phyloP scores from a whole-genome alignment of 2,113 vertebrate genomes.

The Malurus alboscapulatus region DNA sequence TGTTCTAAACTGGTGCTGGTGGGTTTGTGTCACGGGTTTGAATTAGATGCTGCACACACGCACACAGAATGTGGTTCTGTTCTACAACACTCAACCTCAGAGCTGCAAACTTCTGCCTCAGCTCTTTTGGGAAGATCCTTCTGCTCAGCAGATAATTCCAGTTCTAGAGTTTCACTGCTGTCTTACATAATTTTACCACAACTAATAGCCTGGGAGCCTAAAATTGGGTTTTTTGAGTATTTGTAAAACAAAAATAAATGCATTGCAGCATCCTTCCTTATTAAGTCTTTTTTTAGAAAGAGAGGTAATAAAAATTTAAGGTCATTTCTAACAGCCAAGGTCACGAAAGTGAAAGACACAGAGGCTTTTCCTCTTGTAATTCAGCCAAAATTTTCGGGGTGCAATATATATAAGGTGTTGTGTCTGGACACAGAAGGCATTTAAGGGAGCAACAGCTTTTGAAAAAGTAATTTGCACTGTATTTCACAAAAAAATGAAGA shows the following conservation, averaged over 20 bases:
- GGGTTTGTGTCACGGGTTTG: neutral
- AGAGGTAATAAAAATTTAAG: neutral
- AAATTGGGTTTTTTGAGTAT: neutral
- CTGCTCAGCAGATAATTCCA: neutral
- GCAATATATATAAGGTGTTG: neutral
- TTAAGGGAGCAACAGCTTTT: neutral
- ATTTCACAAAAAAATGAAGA: constrained; percentile 17
- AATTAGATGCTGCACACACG: neutral
- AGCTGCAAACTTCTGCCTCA: neutral
- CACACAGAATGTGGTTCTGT: neutral
- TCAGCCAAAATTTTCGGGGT: neutral
- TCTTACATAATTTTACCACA: neutral
- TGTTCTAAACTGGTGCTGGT: neutral
- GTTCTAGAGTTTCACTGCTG: neutral
- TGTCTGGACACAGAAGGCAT: neutral
- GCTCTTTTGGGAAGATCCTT: neutral
- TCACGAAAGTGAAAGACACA: neutral
- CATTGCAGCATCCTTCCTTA: neutral
- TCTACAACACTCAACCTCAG: neutral
- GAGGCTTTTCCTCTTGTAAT: neutral
- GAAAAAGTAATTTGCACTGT: neutral
- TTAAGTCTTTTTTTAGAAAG: neutral
- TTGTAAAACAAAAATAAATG: neutral
- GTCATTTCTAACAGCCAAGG: neutral
- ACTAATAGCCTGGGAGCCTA: neutral